Base-by-base conservation (phyloP, 2,888 invertebrate genomes). In the Masnerella sp. region DNA sequence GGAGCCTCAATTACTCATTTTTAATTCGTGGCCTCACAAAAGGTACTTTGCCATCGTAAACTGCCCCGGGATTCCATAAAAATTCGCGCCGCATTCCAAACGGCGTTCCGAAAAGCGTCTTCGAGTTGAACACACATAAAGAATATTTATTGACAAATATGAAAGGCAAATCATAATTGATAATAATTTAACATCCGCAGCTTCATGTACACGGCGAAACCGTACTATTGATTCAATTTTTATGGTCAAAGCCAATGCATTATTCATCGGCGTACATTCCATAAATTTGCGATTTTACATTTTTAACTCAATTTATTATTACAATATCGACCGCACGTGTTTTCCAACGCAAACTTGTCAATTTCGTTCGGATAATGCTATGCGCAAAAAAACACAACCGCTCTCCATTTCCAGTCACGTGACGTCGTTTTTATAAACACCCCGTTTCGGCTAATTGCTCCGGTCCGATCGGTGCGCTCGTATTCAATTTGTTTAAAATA, bases 201-300 rank as follows among this genome's bases (percentile, higher is more conserved):
- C 43, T 70, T 62, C 61, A 70, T 62, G 56, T 56, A 49, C 49
- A 49, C 49, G 54, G 20, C 54, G 32, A 56, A 49, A 30, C 56
- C 52, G 40, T 51, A 70, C 62, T 62, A 70, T 70, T 70, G 69
- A 70, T 70, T 70, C 69, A 54, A 70, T 70, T 70, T 70, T 70
- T 70, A 70, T 70, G 59, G 56, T 70, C 69, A 70, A 56, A 70
- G 22, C n/a, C 61, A 17, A 70, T 70, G 62, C 56, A 70, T 70
- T 70, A 70, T 70, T 70, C 69, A 70, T 61, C 32, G 11, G 9
- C 25, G 62, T 56, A 42, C 54, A 62, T 59, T 61, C 58, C 69
- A 69, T 69, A 69, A 69, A 69, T 69, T 69, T 61, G 61, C 69
- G 61, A 69, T 47, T 69, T 61, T 61, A 61, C 69, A 69, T 61